Base-by-base conservation (phyloP, 2,113 vertebrate species). In the Dasyurus viverrinus region DNA sequence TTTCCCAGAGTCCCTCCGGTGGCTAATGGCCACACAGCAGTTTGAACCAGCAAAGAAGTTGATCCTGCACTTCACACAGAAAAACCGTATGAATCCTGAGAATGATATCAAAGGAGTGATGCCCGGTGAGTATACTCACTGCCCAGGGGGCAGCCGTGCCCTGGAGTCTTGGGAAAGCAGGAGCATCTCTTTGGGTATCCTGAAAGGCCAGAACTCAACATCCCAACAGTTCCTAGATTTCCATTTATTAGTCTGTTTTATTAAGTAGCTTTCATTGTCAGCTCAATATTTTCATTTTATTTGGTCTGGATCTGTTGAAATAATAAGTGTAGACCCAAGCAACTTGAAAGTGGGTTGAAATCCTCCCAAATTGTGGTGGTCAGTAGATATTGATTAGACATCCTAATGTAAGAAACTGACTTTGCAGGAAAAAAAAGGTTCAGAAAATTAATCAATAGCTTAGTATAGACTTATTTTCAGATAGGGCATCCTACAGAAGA, bases 11-110 rank as follows among this genome's bases (percentile, higher is more conserved):
- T 99, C 99, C 7, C 98, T 99, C 95, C 99, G 99, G 94, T 99
- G 99, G 99, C 98, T 99, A 96, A 99, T 99, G 99, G 99, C 99
- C 96, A 99, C 99, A 26, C 99, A 99, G 95, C 99, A 99, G 97
- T 99, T 99, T 97, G 98, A 99, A 94, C 97, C 99, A 12, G 99
- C 99, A 52, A 99, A 99, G 98, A 98, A 98, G 89, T 98, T 99
- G 98, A 99, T 99, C 98, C 98, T 99, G 95, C 98, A 97, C 93
- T 99, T 99, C 89, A 99, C 99, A 0, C 99, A 98, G 96, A 99
- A 99, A 98, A 99, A 99, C 98, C 98, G 97, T 96, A 99, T 99
- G 93, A 99, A 96, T 97, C 97, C 98, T 0, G 98, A 99, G 93
- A 98, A 97, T 0, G 99, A 99, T 97, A 98, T 99, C 95, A 99